Base-by-base conservation (phyloP, 2,797 vertebrate species). In the Ispidina picta region DNA sequence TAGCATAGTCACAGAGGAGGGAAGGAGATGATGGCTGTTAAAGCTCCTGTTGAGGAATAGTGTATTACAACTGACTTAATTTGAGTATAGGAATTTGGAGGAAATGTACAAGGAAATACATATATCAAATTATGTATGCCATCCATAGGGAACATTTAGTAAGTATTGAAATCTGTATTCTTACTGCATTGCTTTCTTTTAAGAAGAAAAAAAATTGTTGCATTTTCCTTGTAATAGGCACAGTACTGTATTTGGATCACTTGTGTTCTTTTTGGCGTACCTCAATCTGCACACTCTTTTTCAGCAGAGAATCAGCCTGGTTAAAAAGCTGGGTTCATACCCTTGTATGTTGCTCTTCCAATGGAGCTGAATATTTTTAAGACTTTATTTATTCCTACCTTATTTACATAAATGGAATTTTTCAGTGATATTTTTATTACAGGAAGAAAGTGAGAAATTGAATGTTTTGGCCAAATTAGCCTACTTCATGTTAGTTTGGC, bases 391-490 rank as follows among this genome's bases (percentile, higher is more conserved):
- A 85, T 83, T 93, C 39, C 43, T 81, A 43, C 70, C 8, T 81
- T 72, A 66, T 88, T 92, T 87, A 70, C 69, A 86, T 64, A 82
- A 79, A 51, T 64, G 10, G 20, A 65, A 43, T 88, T 92, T 91
- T 88, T 72, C 62, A 37, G 37, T 74, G 65, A 83, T 80, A 73
- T 77, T 85, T 91, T 77, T 87, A 55, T 65, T 92, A 44, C 70
- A 64, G 63, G 83, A 83, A 37, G 59, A 92, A 94, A 96, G 94
- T 69, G 88, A 96, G 83, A 88, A 86, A 93, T 65, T 49, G 64
- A 92, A 78, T 65, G 16, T 87, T 95, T 95, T 73, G 78, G 91
- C 88, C 86, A 94, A 94, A 94, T 96, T 89, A 92, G 35, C 48
- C 89, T 70, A 62, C 82, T 94, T 94, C 26, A 48, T 55, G 82